A percentile compares a stretch with the other conserved stretches of the same genome.
Conservation (phyloP, 2,113 vertebrate genomes). For the Raja brachyura region DNA sequence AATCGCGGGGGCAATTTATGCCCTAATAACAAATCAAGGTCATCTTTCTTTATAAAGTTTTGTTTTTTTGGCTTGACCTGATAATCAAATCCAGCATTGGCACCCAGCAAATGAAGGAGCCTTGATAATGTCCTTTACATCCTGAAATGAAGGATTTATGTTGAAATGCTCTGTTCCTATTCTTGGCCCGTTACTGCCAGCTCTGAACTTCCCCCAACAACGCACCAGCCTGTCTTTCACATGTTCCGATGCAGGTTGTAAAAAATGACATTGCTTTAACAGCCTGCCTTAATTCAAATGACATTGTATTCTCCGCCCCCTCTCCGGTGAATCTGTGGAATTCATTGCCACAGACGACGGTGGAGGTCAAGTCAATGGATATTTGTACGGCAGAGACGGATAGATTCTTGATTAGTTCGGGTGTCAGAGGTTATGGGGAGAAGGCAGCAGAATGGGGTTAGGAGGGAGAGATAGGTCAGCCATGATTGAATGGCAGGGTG, state of each 20-base stretch:
- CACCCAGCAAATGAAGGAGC: not conserved
- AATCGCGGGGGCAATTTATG: not conserved
- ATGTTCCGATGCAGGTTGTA: not conserved
- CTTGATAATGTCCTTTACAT: not conserved
- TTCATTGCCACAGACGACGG: too few species aligned
- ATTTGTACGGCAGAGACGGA: too few species aligned
- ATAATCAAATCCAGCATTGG: not conserved
- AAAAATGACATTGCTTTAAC: not conserved
- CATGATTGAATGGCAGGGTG: too few species aligned
- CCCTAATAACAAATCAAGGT: not conserved
- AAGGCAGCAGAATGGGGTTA: too few species aligned
- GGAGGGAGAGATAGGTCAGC: too few species aligned
- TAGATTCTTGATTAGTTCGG: too few species aligned
- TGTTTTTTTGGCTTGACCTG: not conserved
- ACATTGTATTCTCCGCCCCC: not conserved
- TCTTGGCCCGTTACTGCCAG: not conserved
- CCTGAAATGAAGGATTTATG: not conserved
- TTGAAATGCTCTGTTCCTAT: not conserved
- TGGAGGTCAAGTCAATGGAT: too few species aligned
- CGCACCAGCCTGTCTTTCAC: not conserved
- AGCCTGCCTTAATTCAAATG: not conserved
- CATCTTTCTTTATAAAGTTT: not conserved
- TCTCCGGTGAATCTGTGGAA: too few species aligned
- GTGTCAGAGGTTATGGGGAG: too few species aligned
- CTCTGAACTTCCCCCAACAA: not conserved